Evolutionary conservation across 2,113 vertebrate genomes (phyloP).

Genomic region (Hippocampus guttulatus): DNA sequence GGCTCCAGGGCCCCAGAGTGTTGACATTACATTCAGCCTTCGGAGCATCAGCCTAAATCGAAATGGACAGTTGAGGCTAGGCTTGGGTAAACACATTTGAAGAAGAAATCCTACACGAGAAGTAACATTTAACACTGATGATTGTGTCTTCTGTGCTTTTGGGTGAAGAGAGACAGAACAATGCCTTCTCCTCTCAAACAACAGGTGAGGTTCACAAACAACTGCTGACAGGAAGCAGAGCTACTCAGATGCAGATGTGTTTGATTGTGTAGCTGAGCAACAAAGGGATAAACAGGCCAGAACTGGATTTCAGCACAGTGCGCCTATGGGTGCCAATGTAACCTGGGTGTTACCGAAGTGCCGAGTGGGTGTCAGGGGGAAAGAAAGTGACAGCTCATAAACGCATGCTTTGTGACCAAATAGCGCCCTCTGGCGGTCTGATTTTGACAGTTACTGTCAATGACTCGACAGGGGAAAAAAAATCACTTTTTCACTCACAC

Average conservation of each 20-base stretch:
- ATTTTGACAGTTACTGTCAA: neutral
- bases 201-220: constrained; percentile 35
- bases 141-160: constrained; percentile 9
- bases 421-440: constrained; percentile 61
- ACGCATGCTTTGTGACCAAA: constrained; percentile 31
- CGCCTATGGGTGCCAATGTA: constrained; percentile 49
- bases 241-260: constrained; percentile 31
- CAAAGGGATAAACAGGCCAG: constrained; percentile 45
- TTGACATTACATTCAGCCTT: constrained; percentile 58
- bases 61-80: constrained; percentile 19
- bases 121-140: constrained; percentile 17
- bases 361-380: constrained; percentile 2
- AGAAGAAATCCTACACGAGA: constrained; percentile 23
- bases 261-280: constrained; percentile 60
- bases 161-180: constrained; percentile 40
- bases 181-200: constrained; percentile 24
- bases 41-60: constrained; percentile 31
- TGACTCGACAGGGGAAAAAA: neutral
- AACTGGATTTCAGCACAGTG: constrained; percentile 3
- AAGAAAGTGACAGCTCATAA: neutral
- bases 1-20: constrained; percentile 44
- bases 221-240: constrained; percentile 57
- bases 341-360: constrained; percentile 43
- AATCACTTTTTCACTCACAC: neutral
- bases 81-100: constrained; percentile 55